phyloP scores from a whole-genome alignment of 1,140 invertebrate species.

The Drosophila sp. region DNA sequence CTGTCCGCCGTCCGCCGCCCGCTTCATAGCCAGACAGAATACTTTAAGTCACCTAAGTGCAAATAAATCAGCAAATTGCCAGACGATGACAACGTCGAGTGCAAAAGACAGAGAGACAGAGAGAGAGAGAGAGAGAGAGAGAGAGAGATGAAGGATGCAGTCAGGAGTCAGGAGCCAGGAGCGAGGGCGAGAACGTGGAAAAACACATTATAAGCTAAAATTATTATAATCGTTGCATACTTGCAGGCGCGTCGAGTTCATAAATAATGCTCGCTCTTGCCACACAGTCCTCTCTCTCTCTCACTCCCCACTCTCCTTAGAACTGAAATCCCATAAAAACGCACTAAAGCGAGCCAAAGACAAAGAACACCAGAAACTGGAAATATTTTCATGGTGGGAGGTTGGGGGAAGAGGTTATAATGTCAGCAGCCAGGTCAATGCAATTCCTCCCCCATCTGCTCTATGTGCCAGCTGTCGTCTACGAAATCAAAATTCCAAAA shows the following conservation, averaged over 20 bases:
- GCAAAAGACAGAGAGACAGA: neutral
- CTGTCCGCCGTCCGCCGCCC: neutral
- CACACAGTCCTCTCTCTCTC: neutral
- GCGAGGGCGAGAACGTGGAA: constrained; percentile 27
- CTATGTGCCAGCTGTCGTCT: constrained; percentile 15
- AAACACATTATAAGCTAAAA: constrained; percentile 74
- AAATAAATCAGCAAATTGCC: constrained; percentile 71
- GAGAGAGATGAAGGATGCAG: neutral
- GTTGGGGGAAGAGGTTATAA: neutral
- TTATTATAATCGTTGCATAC: constrained; percentile 72
- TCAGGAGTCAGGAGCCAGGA: neutral
- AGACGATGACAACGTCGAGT: constrained; percentile 24
- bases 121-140: too few species aligned
- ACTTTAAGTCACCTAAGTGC: constrained; percentile 71
- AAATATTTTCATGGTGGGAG: neutral
- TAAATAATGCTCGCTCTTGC: constrained; percentile 48
- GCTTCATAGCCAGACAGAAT: constrained; percentile 43
- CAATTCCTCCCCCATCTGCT: neutral
- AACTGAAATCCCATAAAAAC: constrained; percentile 45
- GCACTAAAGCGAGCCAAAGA: constrained; percentile 21
- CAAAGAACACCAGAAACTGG: constrained; percentile 3
- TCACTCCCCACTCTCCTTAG: neutral
- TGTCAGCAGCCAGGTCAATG: neutral
- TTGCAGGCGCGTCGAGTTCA: constrained; percentile 65
- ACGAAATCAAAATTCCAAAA: constrained; percentile 17